These are phyloP conservation scores for Bombus confusus DNA, from an alignment of 1,140 invertebrate genomes.

Conservation along the genomic window DNA sequence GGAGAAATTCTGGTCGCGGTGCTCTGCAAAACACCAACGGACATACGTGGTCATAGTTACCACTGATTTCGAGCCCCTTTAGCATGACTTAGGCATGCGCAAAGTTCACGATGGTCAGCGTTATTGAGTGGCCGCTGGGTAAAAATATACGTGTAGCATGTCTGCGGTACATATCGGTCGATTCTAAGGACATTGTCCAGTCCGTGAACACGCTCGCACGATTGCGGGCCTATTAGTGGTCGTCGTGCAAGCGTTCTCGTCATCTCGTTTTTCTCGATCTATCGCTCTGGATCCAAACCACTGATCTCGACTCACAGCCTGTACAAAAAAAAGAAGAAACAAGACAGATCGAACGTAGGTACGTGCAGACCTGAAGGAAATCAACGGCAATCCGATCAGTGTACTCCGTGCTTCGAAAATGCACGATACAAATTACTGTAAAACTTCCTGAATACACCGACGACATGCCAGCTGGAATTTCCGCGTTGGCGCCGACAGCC, in stretches of 20 bases:
- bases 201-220: constrained; percentile 61
- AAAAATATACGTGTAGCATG: constrained; percentile 71
- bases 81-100: constrained; percentile 75
- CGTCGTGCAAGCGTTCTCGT: constrained; percentile 16
- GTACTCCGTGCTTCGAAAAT: neutral
- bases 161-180: constrained; percentile 72
- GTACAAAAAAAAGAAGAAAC: neutral
- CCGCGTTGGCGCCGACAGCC: constrained; percentile 64
- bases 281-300: too few relatives aligned
- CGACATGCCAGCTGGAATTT: constrained; percentile 73
- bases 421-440: neutral
- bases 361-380: neutral
- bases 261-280: neutral
- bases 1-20: constrained; percentile 26
- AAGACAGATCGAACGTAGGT: too few relatives aligned
- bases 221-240: constrained; percentile 55
- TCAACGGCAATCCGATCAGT: neutral
- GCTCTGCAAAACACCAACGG: constrained; percentile 21
- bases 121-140: constrained; percentile 78
- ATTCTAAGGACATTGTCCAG: constrained; percentile 76
- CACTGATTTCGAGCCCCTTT: constrained; percentile 48
- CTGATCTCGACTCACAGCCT: neutral
- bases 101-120: constrained; percentile 74
- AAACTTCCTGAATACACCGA: neutral
- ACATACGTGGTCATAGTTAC: constrained; percentile 45